Percentiles rank a stretch among this genome's conserved stretches.
Evolutionary conservation across 2,888 invertebrate species (phyloP).

Genomic region (Ormia ochracea): DNA sequence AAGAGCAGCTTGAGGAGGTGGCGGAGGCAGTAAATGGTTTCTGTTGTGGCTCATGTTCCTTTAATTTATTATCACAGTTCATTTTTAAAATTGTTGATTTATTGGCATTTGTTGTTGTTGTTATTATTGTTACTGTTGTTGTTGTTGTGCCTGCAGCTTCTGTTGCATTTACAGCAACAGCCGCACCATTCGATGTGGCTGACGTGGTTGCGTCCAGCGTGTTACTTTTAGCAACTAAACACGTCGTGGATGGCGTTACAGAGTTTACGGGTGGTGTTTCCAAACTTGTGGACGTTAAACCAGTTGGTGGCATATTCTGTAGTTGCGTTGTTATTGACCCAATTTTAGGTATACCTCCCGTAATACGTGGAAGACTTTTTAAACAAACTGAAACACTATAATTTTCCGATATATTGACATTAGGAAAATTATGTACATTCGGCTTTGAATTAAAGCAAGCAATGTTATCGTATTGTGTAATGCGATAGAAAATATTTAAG

Average conservation of each 20-base stretch:
- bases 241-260: constrained; percentile 10
- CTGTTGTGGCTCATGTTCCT: constrained; percentile 45
- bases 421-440: constrained; percentile 76
- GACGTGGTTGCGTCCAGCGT: constrained; percentile 27
- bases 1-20: constrained; percentile 3
- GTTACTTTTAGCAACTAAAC: constrained; percentile 24
- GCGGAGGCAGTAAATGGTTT: constrained; percentile 40
- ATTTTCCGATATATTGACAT: constrained; percentile 75
- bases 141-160: constrained; percentile 15
- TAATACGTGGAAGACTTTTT: constrained; percentile 85
- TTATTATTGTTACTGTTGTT: background rate
- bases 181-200: constrained; percentile 25
- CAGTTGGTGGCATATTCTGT: constrained; percentile 53
- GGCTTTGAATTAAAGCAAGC: constrained; percentile 75
- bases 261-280: constrained; percentile 35
- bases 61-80: constrained; percentile 63
- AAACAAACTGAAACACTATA: constrained; percentile 78
- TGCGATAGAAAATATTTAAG: constrained; percentile 76
- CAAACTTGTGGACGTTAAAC: constrained; percentile 50
- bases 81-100: constrained; percentile 56
- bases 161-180: background rate
- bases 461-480: constrained; percentile 73
- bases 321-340: constrained; percentile 57
- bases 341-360: constrained; percentile 82
- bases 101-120: constrained; percentile 56